These are phyloP conservation scores for Brachionus plicatilis DNA, from an alignment of 1,140 invertebrate species.

Conservation along the genomic window DNA sequence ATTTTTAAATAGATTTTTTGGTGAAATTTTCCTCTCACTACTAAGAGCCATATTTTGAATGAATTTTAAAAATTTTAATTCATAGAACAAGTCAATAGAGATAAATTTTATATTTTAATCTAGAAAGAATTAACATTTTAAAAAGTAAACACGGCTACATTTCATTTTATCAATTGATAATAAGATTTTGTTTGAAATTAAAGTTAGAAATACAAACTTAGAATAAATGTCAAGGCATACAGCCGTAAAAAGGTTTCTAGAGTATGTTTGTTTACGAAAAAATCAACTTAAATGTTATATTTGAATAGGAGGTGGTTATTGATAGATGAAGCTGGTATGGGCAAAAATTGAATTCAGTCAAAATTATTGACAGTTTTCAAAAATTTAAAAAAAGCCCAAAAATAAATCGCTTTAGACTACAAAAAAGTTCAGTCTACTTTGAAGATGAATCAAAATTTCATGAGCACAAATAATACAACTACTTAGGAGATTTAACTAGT, in stretches of 20 bases:
- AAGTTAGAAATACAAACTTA: not conserved
- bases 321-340: not conserved
- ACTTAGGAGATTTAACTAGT: not conserved
- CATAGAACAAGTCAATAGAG: too few species aligned
- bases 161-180: not conserved
- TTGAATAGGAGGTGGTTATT: not conserved
- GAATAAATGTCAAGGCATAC: not conserved
- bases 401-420: not conserved
- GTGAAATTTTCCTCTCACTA: too few species aligned
- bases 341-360: not conserved
- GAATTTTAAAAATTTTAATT: not conserved
- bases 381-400: not conserved
- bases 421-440: not conserved
- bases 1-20: too few species aligned
- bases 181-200: not conserved
- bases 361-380: not conserved
- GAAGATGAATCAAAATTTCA: not conserved
- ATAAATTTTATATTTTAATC: not conserved
- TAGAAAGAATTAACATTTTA: not conserved
- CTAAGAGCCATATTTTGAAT: too few species aligned
- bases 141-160: not conserved
- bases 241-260: not conserved
- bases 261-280: not conserved
- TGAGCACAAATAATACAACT: not conserved
- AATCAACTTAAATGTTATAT: not conserved